Percentiles rank a stretch among this genome's conserved stretches.
These are phyloP conservation scores for Tricholaema leucomelas DNA, from an alignment of 2,113 vertebrate genomes.

Conservation along the genomic window DNA sequence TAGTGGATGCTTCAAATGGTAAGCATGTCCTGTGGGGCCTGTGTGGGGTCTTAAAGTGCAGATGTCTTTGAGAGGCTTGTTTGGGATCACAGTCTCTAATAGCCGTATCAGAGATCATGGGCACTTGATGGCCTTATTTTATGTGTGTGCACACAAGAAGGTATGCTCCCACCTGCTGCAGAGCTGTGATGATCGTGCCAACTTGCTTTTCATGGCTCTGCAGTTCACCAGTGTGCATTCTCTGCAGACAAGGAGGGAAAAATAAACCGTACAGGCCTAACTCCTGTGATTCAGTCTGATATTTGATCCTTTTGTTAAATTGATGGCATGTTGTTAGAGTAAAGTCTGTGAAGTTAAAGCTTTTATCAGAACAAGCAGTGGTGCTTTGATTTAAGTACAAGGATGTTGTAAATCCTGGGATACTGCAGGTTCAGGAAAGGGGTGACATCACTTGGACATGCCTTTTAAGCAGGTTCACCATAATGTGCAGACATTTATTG, in stretches of 20 bases:
- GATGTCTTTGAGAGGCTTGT: neutral
- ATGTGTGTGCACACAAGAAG: rapidly evolving
- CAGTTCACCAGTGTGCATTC: neutral
- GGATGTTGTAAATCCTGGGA: slow-evolving; percentile 50
- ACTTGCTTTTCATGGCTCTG: neutral
- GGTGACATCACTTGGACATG: slow-evolving; percentile 43
- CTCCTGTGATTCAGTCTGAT: neutral
- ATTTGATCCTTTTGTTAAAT: slow-evolving; percentile 41
- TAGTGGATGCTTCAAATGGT: neutral
- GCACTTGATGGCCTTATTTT: neutral
- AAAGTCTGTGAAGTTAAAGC: slow-evolving; percentile 24
- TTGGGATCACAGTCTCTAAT: neutral
- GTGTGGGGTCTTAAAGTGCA: neutral
- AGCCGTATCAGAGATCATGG: neutral
- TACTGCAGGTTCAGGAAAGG: slow-evolving; percentile 29
- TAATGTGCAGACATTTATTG: slow-evolving; percentile 28
- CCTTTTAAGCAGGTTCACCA: slow-evolving; percentile 6
- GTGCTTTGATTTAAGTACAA: slow-evolving; percentile 57
- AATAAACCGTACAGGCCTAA: neutral
- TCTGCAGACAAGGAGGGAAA: neutral
- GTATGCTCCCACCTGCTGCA: neutral
- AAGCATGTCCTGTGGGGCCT: neutral
- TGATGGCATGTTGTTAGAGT: neutral
- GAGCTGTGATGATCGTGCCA: neutral
- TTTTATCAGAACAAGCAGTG: slow-evolving; percentile 31